phyloP scores from a whole-genome alignment of 2,888 invertebrate genomes.

The Drosophila paracracens region DNA sequence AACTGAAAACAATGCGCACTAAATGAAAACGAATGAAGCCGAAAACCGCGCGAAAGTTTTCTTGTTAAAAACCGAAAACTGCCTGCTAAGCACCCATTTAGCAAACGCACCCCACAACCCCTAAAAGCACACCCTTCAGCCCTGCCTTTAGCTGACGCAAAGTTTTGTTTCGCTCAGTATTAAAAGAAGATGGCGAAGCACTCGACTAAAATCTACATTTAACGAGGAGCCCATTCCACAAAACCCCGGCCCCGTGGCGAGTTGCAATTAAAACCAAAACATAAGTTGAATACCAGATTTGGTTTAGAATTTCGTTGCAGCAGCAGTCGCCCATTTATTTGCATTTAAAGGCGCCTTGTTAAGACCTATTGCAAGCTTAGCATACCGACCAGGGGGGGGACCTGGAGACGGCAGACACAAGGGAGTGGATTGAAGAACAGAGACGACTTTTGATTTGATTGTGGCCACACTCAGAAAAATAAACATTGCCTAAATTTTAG shows the following conservation, averaged over 20 bases:
- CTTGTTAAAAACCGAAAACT: slow-evolving; percentile 63
- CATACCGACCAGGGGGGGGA: not conserved
- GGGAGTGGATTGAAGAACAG: not conserved
- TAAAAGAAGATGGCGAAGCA: slow-evolving; percentile 45
- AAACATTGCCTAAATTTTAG: not conserved
- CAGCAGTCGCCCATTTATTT: slow-evolving; percentile 38
- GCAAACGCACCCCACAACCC: slow-evolving; percentile 9
- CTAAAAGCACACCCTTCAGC: not conserved
- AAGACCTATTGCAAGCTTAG: slow-evolving; percentile 30
- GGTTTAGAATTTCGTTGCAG: slow-evolving; percentile 3
- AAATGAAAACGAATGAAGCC: slow-evolving; percentile 69
- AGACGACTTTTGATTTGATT: slow-evolving; percentile 20
- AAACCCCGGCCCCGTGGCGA: not conserved
- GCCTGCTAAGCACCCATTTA: slow-evolving; percentile 41
- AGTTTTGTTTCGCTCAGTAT: slow-evolving; percentile 43
- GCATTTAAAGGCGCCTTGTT: slow-evolving; percentile 64
- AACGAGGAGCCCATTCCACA: not conserved
- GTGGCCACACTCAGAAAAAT: not conserved
- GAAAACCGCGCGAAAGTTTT: slow-evolving; percentile 67
- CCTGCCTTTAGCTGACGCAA: slow-evolving; percentile 9
- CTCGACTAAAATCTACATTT: slow-evolving; percentile 66
- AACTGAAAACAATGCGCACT: slow-evolving; percentile 58
- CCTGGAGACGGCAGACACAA: not conserved
- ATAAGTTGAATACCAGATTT: slow-evolving; percentile 51
- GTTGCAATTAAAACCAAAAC: slow-evolving; percentile 68